Evolutionary conservation across 2,888 invertebrate species (phyloP).

Genomic region (Macaria liturata): DNA sequence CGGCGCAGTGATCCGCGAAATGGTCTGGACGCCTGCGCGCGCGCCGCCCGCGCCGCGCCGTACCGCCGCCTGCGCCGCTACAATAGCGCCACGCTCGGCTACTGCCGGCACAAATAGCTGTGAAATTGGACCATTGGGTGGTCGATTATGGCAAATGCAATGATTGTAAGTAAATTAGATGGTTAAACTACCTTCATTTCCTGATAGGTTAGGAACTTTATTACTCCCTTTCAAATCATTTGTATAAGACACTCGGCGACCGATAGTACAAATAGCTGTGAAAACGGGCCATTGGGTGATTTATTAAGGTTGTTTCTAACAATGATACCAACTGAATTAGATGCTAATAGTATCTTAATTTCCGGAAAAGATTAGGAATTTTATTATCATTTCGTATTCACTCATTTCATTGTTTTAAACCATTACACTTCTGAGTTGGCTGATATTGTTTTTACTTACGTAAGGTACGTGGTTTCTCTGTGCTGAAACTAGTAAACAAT

Average conservation of each 20-base stretch:
- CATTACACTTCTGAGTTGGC: too few species aligned
- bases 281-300: conserved; percentile 44
- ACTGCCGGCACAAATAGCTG: conserved; percentile 47
- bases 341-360: too few species aligned
- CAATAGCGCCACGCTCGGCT: conserved; percentile 32
- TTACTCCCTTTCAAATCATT: too few species aligned
- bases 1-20: conserved; percentile 67
- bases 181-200: too few species aligned
- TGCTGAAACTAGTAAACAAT: too few species aligned
- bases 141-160: conserved; percentile 28
- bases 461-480: too few species aligned
- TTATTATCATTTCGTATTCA: too few species aligned
- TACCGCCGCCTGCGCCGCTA: conserved; percentile 21
- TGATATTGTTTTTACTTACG: too few species aligned
- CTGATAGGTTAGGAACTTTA: too few species aligned
- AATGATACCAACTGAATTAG: neutral
- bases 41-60: conserved; percentile 35
- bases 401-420: too few species aligned
- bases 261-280: conserved; percentile 49
- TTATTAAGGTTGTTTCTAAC: conserved; percentile 22
- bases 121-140: conserved; percentile 46
- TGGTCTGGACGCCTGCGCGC: conserved; percentile 49
- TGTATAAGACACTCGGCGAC: conserved; percentile 8
- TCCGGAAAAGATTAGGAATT: too few species aligned
- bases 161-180: neutral